Base-by-base conservation (phyloP, 2,888 invertebrate genomes). In the Gastrophysa polygoni region DNA sequence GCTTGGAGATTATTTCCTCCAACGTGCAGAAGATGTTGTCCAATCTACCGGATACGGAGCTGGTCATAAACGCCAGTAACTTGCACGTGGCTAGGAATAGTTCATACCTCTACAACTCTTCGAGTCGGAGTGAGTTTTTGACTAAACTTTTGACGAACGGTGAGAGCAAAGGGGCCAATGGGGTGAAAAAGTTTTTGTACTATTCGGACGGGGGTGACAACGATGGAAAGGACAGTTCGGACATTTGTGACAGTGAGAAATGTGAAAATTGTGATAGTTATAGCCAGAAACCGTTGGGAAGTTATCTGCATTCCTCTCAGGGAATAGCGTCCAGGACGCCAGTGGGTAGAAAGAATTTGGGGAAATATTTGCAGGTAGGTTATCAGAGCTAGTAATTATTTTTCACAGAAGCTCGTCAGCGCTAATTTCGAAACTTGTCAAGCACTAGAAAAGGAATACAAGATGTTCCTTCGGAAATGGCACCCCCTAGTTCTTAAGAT, bases 1-100 rank as follows among this genome's bases (percentile, higher is more conserved):
- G 73, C 51, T 63, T 80, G 64, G 80, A 80, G 34, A 74, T 78
- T 32, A 77, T 81, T 38, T 85, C 85, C 49, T 81, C 83, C n/a
- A 84, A 83, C 72, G 84, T 86, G 38, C 85, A 85, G 67, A 83
- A 86, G 66, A 83, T 86, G 72, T 80, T 86, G 63, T 84, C 84
- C 21, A 84, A 85, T 69, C 79, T 85, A 8, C 84, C 84, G 1
- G 82, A 82, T 62, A 75, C 73, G 7, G 81, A 82, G 59, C 68
- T 81, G 62, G 78, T 81, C 49, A 78, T 81, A 5, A 78, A 71
- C 58, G 63, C 73, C 16, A 68, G 64, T 71, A 70, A 79, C 73
- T 20, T 79, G 78, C 47, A 69, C 60, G 38, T 72, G 16, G 63
- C 64, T 28, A 51, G 47, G 10, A 77, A 77, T 63, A 66, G 67